phyloP scores from a whole-genome alignment of 2,113 vertebrate genomes.

The Anseranas semipalmata region DNA sequence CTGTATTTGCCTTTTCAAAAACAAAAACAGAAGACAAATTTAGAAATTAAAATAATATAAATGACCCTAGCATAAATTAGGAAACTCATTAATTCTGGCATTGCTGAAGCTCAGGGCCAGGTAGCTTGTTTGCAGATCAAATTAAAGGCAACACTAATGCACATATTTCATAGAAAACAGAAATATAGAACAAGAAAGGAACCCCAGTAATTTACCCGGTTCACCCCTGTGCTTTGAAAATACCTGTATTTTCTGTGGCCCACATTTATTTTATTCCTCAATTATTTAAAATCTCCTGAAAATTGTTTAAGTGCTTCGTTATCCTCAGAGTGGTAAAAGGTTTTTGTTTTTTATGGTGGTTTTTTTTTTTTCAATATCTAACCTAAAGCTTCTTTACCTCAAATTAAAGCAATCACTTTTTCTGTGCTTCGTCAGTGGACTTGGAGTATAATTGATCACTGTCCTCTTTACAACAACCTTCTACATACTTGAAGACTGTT shows the following conservation, averaged over 20 bases:
- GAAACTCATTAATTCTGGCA: background rate
- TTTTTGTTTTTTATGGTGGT: background rate
- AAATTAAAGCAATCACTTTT: background rate
- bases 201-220: background rate
- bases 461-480: conserved; percentile 57
- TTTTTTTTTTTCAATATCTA: background rate
- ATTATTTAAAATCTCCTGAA: background rate
- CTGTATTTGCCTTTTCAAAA: background rate
- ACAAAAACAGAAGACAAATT: background rate
- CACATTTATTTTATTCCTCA: background rate
- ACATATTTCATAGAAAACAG: background rate
- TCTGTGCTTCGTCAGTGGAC: conserved; percentile 2
- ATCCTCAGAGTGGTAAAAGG: background rate
- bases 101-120: background rate
- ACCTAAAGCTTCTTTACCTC: conserved; percentile 2
- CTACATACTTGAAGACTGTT: conserved; percentile 66
- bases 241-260: background rate
- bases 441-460: conserved; percentile 58
- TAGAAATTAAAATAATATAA: background rate
- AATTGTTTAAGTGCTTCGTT: background rate
- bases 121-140: background rate
- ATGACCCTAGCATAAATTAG: background rate
- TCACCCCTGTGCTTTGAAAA: background rate
- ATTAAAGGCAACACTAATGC: background rate
- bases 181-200: background rate